These are phyloP conservation scores for Parnassius apollo DNA, from an alignment of 2,888 invertebrate species.

Conservation along the genomic window DNA sequence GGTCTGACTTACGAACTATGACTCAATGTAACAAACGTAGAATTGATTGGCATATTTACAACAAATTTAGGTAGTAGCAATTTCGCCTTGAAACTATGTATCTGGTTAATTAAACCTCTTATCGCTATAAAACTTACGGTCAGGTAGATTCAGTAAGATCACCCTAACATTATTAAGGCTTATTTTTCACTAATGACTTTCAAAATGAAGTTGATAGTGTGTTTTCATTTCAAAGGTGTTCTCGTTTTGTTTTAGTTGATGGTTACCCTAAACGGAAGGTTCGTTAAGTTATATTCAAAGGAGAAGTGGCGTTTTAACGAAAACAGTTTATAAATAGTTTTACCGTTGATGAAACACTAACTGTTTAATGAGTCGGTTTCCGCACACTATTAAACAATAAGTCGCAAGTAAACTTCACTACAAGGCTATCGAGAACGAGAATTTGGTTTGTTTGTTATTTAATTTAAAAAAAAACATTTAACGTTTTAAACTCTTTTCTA, in stretches of 20 bases:
- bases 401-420: neutral
- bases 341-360: slow-evolving; percentile 6
- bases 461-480: neutral
- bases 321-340: slow-evolving; percentile 7
- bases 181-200: no score
- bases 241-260: neutral
- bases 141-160: no score
- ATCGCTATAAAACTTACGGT: no score
- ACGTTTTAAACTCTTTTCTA: slow-evolving; percentile 1
- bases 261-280: neutral
- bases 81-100: no score
- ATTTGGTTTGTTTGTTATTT: slow-evolving; percentile 6
- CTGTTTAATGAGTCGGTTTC: slow-evolving; percentile 4
- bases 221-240: no score
- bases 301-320: slow-evolving; percentile 3
- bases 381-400: neutral
- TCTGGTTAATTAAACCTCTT: no score
- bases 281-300: neutral
- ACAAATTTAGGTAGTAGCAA: no score
- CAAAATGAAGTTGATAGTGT: no score
- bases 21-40: no score
- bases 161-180: no score
- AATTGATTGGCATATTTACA: no score
- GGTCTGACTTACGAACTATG: no score
- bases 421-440: neutral